A percentile compares a stretch with the other conserved stretches of the same genome.
Evolutionary conservation across 1,140 invertebrate species (phyloP).

Genomic region (Drosophila sechellia): DNA sequence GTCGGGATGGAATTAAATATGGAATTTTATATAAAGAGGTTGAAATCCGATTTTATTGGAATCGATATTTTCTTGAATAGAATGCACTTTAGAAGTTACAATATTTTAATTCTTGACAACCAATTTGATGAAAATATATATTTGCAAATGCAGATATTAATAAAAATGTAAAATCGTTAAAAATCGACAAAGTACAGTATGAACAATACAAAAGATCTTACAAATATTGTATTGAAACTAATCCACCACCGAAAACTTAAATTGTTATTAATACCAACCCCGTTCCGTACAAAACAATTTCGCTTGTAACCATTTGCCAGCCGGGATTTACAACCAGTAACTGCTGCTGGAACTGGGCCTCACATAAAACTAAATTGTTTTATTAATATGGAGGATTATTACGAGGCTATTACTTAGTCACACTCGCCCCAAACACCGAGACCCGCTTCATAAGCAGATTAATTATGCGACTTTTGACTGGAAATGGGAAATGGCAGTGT

Average conservation of each 20-base stretch:
- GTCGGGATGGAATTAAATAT: conserved; percentile 1
- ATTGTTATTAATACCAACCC: conserved; percentile 6
- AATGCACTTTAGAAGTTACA: no score
- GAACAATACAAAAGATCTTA: no score
- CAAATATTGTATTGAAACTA: no score
- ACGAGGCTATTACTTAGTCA: conserved; percentile 76
- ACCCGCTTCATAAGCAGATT: conserved; percentile 70
- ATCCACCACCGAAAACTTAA: neutral
- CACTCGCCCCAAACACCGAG: conserved; percentile 40
- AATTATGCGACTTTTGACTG: conserved; percentile 76
- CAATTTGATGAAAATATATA: no score
- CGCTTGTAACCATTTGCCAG: conserved; percentile 11
- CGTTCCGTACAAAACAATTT: neutral
- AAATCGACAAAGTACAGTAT: no score
- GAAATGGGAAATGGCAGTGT: conserved; percentile 33
- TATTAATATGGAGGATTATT: conserved; percentile 66
- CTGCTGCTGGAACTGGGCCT: conserved; percentile 28
- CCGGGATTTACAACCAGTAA: conserved; percentile 61
- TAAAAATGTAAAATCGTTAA: neutral
- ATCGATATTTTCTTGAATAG: no score
- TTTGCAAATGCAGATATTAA: neutral
- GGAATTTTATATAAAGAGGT: neutral
- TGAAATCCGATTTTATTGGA: neutral
- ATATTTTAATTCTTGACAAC: no score
- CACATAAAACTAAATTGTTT: conserved; percentile 69